Conservation (phyloP, 2,113 vertebrate species). For the Tyto alba region DNA sequence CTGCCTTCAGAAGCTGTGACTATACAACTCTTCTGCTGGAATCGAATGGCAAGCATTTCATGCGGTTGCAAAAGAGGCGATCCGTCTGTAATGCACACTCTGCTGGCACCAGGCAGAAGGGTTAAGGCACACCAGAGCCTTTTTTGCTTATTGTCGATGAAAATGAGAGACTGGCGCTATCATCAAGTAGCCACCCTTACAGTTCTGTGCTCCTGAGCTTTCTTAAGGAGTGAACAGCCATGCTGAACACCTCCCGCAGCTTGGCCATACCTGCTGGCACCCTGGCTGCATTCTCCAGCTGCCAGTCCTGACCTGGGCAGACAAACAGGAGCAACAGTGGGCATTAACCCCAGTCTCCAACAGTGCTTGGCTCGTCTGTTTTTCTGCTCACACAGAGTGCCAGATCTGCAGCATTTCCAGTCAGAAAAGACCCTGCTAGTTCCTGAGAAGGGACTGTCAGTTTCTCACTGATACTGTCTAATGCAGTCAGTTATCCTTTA, state of each 20-base stretch:
- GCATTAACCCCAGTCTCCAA: not conserved
- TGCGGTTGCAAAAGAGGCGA: not conserved
- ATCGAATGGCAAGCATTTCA: not conserved
- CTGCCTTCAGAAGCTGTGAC: not conserved
- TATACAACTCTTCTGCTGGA: not conserved
- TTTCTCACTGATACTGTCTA: not conserved
- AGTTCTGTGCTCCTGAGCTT: not conserved
- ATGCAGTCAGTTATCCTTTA: not conserved
- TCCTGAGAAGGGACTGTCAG: not conserved
- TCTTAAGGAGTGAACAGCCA: not conserved
- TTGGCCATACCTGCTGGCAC: not conserved
- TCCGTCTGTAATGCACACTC: not conserved
- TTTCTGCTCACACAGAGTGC: not conserved
- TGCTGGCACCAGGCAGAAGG: not conserved
- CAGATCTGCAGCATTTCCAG: not conserved
- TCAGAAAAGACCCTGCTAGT: not conserved
- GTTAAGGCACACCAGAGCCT: not conserved
- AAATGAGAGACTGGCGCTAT: not conserved
- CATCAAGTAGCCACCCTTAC: not conserved
- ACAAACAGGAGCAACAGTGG: not conserved
- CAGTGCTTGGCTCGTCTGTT: not conserved
- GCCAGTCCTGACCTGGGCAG: not conserved
- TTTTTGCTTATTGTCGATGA: not conserved
- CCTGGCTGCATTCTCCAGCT: rapidly evolving
- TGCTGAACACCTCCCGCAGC: not conserved